These are phyloP conservation scores for Lutraria lutraria DNA, from an alignment of 2,888 invertebrate genomes.

Conservation along the genomic window DNA sequence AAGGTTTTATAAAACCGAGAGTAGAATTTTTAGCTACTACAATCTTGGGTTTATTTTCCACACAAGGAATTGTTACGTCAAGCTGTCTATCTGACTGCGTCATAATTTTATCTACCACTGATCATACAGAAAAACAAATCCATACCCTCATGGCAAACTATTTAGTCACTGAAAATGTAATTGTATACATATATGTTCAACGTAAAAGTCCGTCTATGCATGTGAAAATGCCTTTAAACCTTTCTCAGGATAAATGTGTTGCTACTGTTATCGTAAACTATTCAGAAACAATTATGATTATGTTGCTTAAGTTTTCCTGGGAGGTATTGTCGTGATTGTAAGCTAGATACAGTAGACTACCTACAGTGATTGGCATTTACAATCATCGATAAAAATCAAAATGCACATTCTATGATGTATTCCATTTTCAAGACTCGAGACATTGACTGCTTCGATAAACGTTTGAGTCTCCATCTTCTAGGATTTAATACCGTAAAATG, in stretches of 20 bases:
- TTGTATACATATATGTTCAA: background rate
- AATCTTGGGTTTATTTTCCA: background rate
- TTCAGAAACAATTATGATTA: conserved; percentile 13
- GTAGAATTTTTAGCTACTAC: background rate
- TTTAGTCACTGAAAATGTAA: background rate
- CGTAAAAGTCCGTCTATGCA: background rate
- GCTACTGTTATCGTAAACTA: background rate
- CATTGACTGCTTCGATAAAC: conserved; percentile 35
- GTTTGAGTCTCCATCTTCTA: conserved; percentile 28
- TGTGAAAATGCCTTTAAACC: conserved; percentile 13
- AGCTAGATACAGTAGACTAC: background rate
- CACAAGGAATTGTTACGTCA: background rate
- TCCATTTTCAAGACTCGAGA: conserved; percentile 18
- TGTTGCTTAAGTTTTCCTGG: background rate
- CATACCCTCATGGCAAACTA: background rate
- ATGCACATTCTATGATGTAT: conserved; percentile 12
- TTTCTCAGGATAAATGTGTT: background rate
- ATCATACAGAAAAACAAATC: background rate
- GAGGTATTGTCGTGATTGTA: background rate
- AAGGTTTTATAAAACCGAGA: background rate
- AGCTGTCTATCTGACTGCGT: background rate
- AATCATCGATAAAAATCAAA: conserved; percentile 22
- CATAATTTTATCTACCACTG: background rate
- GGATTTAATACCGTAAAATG: conserved; percentile 35
- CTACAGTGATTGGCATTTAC: conserved; percentile 29